A percentile compares a stretch with the other conserved stretches of the same genome.
phyloP scores from a whole-genome alignment of 2,113 vertebrate species.

The Octodon degus region DNA sequence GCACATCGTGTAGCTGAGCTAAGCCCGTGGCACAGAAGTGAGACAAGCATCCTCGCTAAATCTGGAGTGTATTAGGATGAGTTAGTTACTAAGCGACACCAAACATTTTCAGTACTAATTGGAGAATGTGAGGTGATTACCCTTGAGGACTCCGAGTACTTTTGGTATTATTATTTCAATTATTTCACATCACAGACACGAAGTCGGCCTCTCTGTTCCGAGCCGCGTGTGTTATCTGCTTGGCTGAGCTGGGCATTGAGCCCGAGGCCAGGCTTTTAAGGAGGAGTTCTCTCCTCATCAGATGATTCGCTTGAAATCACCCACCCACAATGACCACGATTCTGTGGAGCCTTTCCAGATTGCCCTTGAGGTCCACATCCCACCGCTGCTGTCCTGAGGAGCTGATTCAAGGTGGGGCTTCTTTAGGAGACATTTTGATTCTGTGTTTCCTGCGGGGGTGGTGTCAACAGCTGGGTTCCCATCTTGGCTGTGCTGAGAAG shows the following conservation, averaged over 20 bases:
- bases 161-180: neutral
- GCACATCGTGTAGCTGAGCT: fast-evolving
- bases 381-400: too few species aligned
- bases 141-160: neutral
- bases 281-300: neutral
- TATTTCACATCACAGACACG: neutral
- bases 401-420: neutral
- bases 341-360: fast-evolving
- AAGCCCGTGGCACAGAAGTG: fast-evolving
- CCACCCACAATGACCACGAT: fast-evolving
- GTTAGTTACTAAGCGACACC: fast-evolving
- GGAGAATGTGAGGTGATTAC: neutral
- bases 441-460: fast-evolving
- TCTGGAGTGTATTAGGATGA: neutral
- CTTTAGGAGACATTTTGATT: neutral
- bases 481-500: neutral
- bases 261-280: neutral
- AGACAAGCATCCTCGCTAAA: neutral
- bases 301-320: neutral
- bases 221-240: neutral
- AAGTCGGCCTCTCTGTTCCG: neutral
- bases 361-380: fast-evolving
- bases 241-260: neutral
- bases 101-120: fast-evolving
- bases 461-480: neutral